A percentile compares a stretch with the other conserved stretches of the same genome.
Conservation (phyloP, 2,888 invertebrate genomes). For the Chalcis sispes region DNA sequence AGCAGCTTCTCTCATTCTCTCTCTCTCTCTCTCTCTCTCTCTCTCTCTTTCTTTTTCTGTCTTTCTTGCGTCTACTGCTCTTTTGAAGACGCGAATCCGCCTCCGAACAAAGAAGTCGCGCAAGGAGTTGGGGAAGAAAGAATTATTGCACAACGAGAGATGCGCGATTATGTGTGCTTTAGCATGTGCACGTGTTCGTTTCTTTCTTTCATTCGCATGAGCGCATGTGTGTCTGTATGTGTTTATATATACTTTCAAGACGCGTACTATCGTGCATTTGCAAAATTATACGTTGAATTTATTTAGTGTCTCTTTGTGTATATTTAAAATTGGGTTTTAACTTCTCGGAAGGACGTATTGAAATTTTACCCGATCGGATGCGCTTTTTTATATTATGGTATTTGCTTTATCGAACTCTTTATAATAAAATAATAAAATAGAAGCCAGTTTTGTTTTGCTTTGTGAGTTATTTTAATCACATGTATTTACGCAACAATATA, state of each 20-base stretch:
- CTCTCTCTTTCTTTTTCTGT: not conserved
- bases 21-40: not conserved
- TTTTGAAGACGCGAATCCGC: conserved; percentile 17
- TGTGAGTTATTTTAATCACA: no score
- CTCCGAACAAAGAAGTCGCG: conserved; percentile 31
- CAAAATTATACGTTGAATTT: no score
- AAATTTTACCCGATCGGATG: no score
- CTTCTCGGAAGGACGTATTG: no score
- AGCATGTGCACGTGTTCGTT: not conserved
- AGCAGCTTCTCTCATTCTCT: not conserved
- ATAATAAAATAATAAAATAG: no score
- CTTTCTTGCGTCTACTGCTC: conserved; percentile 7
- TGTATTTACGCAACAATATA: no score
- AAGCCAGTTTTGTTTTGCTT: no score
- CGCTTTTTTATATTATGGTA: no score
- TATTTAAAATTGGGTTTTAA: not conserved
- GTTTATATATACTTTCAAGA: no score
- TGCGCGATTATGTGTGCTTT: conserved; percentile 5
- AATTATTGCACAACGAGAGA: conserved; percentile 49
- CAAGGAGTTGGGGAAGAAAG: conserved; percentile 9
- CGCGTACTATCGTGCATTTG: no score
- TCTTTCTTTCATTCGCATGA: not conserved
- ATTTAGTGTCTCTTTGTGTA: not conserved
- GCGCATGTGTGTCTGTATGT: not conserved
- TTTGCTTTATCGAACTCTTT: no score